A percentile compares a stretch with the other conserved stretches of the same genome.
Evolutionary conservation across 2,888 invertebrate genomes (phyloP).

Genomic region (Hartigia nigra): DNA sequence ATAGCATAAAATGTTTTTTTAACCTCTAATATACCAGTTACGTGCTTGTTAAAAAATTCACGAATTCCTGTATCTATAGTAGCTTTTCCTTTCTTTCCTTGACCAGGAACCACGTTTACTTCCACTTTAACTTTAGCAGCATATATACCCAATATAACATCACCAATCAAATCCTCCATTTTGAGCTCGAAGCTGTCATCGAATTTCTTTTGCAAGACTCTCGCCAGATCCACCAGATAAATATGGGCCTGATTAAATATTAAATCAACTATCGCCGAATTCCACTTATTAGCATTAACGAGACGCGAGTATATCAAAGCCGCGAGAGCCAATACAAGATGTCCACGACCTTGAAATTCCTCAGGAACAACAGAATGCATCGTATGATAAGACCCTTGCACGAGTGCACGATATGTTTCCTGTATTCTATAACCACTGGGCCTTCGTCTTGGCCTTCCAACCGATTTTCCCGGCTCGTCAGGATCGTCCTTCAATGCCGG

Average conservation of each 20-base stretch:
- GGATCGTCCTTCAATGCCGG: constrained; percentile 26
- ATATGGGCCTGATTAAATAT: constrained; percentile 61
- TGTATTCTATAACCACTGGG: constrained; percentile 52
- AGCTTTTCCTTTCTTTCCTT: constrained; percentile 45
- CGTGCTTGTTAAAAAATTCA: constrained; percentile 46
- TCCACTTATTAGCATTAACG: constrained; percentile 56
- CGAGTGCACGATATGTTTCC: constrained; percentile 48
- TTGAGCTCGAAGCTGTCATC: constrained; percentile 47
- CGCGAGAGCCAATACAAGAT: constrained; percentile 52
- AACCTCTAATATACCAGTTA: constrained; percentile 51
- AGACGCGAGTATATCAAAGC: constrained; percentile 55
- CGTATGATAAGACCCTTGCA: constrained; percentile 55
- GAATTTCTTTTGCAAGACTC: constrained; percentile 51
- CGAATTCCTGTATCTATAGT: constrained; percentile 46
- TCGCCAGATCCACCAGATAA: constrained; percentile 54
- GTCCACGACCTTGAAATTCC: constrained; percentile 46
- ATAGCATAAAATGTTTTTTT: constrained; percentile 54
- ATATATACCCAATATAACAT: constrained; percentile 58
- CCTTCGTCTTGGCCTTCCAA: constrained; percentile 37
- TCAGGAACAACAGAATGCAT: constrained; percentile 44
- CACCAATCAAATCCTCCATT: constrained; percentile 52
- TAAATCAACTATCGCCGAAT: constrained; percentile 50
- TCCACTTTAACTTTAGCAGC: constrained; percentile 54
- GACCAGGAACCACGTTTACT: constrained; percentile 52
- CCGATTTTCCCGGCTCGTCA: constrained; percentile 27